phyloP scores from a whole-genome alignment of 2,888 invertebrate genomes.

The Hanleya hanleyi region DNA sequence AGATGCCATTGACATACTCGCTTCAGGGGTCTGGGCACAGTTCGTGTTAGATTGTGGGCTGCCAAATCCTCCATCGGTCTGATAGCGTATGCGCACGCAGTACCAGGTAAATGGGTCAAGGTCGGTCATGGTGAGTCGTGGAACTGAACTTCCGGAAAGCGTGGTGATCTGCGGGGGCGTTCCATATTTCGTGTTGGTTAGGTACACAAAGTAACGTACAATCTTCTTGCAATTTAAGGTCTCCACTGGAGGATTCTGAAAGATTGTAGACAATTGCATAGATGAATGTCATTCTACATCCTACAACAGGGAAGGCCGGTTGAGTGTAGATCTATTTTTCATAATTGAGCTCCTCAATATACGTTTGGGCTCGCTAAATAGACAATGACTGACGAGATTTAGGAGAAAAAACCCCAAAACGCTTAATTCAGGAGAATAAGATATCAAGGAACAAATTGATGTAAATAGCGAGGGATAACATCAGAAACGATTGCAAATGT shows the following conservation, averaged over 20 bases:
- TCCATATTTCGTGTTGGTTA: constrained; percentile 10
- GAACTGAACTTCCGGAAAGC: constrained; percentile 37
- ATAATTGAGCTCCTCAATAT: no score
- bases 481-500: no score
- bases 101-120: constrained; percentile 56
- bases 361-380: no score
- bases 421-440: no score
- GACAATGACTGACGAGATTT: no score
- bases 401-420: no score
- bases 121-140: constrained; percentile 48
- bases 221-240: constrained; percentile 15
- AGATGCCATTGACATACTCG: no score
- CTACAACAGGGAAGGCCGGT: no score
- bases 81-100: constrained; percentile 54
- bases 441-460: no score
- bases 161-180: constrained; percentile 15
- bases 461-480: no score
- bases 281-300: no score
- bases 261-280: not conserved
- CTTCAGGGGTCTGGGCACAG: constrained; percentile 55
- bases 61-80: constrained; percentile 47
- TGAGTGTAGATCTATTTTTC: no score
- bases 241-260: constrained; percentile 49
- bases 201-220: constrained; percentile 10
- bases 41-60: constrained; percentile 51